phyloP scores from a whole-genome alignment of 2,797 vertebrate genomes.

The Nyctibius grandis region DNA sequence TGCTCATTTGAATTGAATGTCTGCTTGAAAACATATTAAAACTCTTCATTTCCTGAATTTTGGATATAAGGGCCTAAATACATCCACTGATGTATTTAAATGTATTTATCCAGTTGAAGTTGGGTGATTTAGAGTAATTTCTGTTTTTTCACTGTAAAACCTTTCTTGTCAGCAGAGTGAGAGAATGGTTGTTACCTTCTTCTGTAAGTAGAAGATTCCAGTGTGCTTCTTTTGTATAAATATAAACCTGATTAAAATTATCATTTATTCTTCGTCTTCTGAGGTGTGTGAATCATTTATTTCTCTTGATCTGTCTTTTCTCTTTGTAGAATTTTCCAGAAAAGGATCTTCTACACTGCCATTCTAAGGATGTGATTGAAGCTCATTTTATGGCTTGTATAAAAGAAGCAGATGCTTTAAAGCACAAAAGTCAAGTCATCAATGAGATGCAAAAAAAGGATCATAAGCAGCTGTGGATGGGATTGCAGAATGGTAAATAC shows the following conservation, averaged over 20 bases:
- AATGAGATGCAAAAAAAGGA: conserved; percentile 99
- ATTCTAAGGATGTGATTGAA: conserved; percentile 90
- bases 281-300: neutral
- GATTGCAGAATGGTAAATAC: conserved; percentile 92
- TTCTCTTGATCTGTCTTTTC: conserved; percentile 8
- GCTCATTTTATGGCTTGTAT: conserved; percentile 98
- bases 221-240: neutral
- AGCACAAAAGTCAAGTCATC: conserved; percentile 97
- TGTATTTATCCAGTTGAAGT: neutral
- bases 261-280: neutral
- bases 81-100: neutral
- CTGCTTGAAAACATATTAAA: neutral
- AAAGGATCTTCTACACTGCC: conserved; percentile 91
- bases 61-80: neutral
- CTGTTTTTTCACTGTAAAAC: neutral
- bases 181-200: neutral
- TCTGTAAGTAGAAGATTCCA: neutral
- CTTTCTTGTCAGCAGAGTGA: neutral
- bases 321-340: conserved; percentile 89
- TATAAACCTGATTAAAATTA: neutral
- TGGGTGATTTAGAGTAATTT: neutral
- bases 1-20: neutral
- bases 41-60: neutral
- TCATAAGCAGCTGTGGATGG: conserved; percentile 99
- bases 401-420: conserved; percentile 98